Base-by-base conservation (phyloP, 30 jellyfish, hydroid and myxozoan genomes). In the Phacellophora camtschatica region DNA sequence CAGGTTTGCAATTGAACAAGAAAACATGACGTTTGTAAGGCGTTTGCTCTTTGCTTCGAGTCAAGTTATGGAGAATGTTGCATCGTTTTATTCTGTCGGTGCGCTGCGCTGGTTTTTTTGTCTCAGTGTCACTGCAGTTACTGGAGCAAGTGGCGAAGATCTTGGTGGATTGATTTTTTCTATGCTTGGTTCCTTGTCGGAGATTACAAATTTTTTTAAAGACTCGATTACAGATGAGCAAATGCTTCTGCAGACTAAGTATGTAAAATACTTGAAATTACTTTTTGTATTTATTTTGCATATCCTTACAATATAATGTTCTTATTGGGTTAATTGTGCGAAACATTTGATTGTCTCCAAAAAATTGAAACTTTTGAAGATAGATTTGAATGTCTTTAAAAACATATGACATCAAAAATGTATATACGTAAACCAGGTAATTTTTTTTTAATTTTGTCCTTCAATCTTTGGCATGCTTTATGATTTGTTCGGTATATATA, bases 41-140 rank as follows among this genome's bases (percentile, higher is more conserved):
- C 54, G 15, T 8, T 66, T 76, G 24, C 28, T 59, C 9, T 37
- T 55, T 2, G 80, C 88, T 22, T 59, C 59, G 54, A 59, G 18
- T 10, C 27, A 6, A 29, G 69, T 59, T 5, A 62, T 62, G 58
- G 71, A 39, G 31, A 23, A 39, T 41, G 66, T 79, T 18, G 64
- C 68, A 61, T 11, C 32, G 5, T 55, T 79, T 66, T 46, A 27
- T 16, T 91, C 98, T 7, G 83, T 90, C 8, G 98, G 95, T 11
- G 95, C 98, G 2, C 24, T 76, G 36, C 95, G 95, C 62, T 91
- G 98, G 98, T 41, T 81, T 31, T 91, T 91, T 61, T 54, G 83
- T 30, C 71, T 91, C 57, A 41, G 82, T 43, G 48, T 50, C 29
- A 71, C 73, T 18, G 85, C 59, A 20, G 80, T 67, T n/a, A 18